Conservation (phyloP, 2,113 vertebrate species). For the Dissostichus mawsoni region DNA sequence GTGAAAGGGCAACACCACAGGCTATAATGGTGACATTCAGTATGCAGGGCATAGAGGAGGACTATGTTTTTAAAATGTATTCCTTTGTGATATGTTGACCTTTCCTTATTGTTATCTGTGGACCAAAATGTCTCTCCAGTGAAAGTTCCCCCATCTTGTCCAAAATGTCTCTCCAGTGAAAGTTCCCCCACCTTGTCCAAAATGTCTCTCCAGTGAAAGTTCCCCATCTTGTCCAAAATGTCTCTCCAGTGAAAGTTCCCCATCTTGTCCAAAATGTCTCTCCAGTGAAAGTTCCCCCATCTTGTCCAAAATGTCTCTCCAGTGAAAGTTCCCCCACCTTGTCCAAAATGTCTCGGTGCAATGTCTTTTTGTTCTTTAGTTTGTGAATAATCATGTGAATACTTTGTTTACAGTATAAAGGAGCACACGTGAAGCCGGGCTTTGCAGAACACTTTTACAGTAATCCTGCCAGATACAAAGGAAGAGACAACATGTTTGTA, state of each 20-base stretch:
- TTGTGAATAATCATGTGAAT: constrained; percentile 20
- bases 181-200: too few species aligned
- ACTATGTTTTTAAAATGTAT: constrained; percentile 41
- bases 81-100: constrained; percentile 35
- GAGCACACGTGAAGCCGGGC: constrained; percentile 98
- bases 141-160: too few species aligned
- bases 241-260: too few species aligned
- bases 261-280: too few species aligned
- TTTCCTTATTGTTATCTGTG: constrained; percentile 29
- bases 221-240: too few species aligned
- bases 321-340: not conserved
- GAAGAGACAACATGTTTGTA: constrained; percentile 91
- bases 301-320: too few species aligned
- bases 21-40: constrained; percentile 48
- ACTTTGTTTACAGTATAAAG: constrained; percentile 92
- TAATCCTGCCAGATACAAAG: constrained; percentile 98
- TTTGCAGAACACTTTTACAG: constrained; percentile 99
- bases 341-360: constrained; percentile 7
- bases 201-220: too few species aligned
- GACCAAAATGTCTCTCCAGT: constrained; percentile 18
- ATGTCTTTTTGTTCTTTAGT: not conserved
- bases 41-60: constrained; percentile 12
- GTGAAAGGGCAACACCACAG: constrained; percentile 51
- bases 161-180: too few species aligned
- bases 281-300: too few species aligned